phyloP scores from a whole-genome alignment of 1,140 invertebrate genomes.

The Hetaerina americana region DNA sequence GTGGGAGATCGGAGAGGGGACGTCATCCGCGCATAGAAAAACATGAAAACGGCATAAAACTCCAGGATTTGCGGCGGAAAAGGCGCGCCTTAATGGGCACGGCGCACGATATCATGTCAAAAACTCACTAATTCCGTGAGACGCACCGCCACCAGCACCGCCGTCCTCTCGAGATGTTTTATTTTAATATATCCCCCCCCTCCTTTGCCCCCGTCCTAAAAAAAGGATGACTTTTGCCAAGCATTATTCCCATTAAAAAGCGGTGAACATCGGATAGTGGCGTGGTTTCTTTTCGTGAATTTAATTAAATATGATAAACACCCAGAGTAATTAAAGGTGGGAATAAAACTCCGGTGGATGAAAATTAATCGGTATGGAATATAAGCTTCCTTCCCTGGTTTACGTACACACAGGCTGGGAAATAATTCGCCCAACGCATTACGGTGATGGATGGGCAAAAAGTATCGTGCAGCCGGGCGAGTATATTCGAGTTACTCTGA shows the following conservation, averaged over 20 bases:
- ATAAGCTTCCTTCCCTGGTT: neutral
- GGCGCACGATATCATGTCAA: neutral
- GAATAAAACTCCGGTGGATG: neutral
- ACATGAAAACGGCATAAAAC: too few relatives aligned
- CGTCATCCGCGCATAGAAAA: too few relatives aligned
- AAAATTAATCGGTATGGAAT: neutral
- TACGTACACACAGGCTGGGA: neutral
- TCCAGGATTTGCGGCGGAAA: neutral
- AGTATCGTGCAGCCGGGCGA: neutral
- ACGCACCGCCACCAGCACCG: neutral
- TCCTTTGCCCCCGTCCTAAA: neutral
- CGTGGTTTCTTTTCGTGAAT: neutral
- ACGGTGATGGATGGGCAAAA: neutral
- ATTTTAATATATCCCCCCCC: too few relatives aligned
- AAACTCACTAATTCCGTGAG: neutral
- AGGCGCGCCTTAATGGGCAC: neutral
- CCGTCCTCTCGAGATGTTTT: neutral
- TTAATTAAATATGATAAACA: conserved; percentile 1
- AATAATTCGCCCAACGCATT: neutral
- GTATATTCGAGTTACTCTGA: neutral
- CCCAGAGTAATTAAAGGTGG: neutral
- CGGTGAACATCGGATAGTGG: neutral
- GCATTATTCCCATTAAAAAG: neutral
- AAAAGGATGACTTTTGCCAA: neutral
- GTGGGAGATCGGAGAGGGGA: too few relatives aligned